Conservation (phyloP, 2,888 invertebrate species). For the Ectropis crepuscularia region DNA sequence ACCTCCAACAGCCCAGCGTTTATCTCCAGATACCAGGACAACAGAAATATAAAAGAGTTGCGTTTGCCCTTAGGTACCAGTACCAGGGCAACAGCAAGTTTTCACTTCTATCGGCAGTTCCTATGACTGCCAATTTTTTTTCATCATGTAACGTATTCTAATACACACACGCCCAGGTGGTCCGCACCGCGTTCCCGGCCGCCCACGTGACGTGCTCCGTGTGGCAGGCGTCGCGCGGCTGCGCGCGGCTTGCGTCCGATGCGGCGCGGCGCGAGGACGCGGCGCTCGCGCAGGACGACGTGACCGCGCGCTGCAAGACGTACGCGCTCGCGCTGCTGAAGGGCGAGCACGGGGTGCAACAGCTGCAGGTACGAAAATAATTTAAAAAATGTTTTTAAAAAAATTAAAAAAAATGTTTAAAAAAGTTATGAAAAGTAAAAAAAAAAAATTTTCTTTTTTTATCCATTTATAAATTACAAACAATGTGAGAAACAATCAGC, state of each 20-base stretch:
- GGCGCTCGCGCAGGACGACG: conserved; percentile 51
- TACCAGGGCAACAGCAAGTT: no score
- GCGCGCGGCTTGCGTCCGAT: conserved; percentile 51
- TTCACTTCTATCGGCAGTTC: no score
- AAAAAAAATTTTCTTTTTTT: not conserved
- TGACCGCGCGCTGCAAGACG: conserved; percentile 68
- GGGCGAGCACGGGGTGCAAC: conserved; percentile 66
- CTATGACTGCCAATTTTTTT: no score
- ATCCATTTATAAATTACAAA: no score
- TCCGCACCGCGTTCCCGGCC: conserved; percentile 68
- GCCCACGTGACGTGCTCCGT: conserved; percentile 79
- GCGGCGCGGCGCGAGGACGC: conserved; percentile 42
- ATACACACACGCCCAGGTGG: conserved; percentile 52
- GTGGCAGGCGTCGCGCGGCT: conserved; percentile 74
- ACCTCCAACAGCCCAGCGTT: no score
- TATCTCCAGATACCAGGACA: no score
- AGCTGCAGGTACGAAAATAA: conserved; percentile 69
- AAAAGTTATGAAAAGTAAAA: not conserved
- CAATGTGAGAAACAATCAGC: no score
- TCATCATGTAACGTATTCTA: no score
- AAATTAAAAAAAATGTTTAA: not conserved
- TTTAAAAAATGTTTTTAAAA: not conserved
- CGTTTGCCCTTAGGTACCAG: no score
- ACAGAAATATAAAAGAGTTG: no score
- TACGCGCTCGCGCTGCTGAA: conserved; percentile 72